Evolutionary conservation across 2,888 invertebrate genomes (phyloP).

Genomic region (Choreutis nemorana): DNA sequence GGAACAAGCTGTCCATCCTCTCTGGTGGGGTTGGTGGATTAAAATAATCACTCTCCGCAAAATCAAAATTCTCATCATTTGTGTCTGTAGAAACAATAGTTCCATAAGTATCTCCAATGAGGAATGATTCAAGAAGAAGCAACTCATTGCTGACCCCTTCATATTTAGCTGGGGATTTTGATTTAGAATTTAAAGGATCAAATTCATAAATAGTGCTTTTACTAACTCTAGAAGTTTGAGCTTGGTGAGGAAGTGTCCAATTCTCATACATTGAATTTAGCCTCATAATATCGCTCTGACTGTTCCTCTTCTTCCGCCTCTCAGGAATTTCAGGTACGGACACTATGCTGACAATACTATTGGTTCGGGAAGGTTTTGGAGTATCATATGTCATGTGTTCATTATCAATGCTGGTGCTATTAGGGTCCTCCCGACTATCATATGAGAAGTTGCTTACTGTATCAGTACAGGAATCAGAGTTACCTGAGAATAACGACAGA

Average conservation of each 20-base stretch:
- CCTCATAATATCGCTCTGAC: conserved; percentile 28
- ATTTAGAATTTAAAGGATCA: conserved; percentile 65
- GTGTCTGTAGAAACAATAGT: conserved; percentile 58
- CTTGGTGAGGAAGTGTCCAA: conserved; percentile 32
- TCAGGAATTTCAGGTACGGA: conserved; percentile 41
- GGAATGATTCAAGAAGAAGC: conserved; percentile 70
- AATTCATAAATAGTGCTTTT: conserved; percentile 77
- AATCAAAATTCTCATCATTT: conserved; percentile 37
- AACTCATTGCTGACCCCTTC: conserved; percentile 68
- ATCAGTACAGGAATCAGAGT: conserved; percentile 43
- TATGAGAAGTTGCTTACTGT: conserved; percentile 39
- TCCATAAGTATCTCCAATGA: conserved; percentile 75
- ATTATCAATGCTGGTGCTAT: conserved; percentile 18
- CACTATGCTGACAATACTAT: conserved; percentile 31
- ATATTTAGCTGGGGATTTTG: conserved; percentile 24
- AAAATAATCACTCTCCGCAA: conserved; percentile 44
- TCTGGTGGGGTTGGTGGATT: conserved; percentile 71
- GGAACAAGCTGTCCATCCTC: conserved; percentile 70
- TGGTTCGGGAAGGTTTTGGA: conserved; percentile 35
- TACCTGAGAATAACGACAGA: conserved; percentile 39
- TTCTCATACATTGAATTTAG: conserved; percentile 51
- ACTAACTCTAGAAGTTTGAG: conserved; percentile 28
- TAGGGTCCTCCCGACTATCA: conserved; percentile 33
- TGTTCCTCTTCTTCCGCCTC: conserved; percentile 30
- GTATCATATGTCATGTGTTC: conserved; percentile 45